Conservation (phyloP, 1,140 invertebrate species). For the Probaryconus sp. region DNA sequence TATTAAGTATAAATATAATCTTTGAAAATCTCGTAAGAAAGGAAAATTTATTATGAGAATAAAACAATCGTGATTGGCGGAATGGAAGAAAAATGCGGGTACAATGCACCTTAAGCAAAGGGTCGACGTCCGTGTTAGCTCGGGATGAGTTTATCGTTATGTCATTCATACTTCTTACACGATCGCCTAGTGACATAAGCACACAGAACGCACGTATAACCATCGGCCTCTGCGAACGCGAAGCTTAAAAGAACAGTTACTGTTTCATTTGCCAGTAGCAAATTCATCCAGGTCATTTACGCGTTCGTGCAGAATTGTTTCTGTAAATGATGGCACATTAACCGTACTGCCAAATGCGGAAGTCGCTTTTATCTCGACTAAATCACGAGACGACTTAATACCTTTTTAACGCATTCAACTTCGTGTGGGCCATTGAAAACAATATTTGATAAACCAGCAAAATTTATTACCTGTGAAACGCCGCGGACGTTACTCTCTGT, state of each 20-base stretch:
- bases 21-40: too few relatives aligned
- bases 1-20: too few relatives aligned
- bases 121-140: slow-evolving; percentile 69
- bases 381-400: background rate
- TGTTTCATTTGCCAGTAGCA: slow-evolving; percentile 38
- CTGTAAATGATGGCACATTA: slow-evolving; percentile 36
- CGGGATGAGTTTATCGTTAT: slow-evolving; percentile 66
- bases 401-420: background rate
- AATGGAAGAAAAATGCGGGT: slow-evolving; percentile 3
- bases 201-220: slow-evolving; percentile 51
- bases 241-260: slow-evolving; percentile 74
- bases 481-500: too few relatives aligned
- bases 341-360: slow-evolving; percentile 35
- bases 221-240: too few relatives aligned
- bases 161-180: slow-evolving; percentile 74
- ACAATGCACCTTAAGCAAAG: slow-evolving; percentile 45
- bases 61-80: background rate
- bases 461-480: too few relatives aligned
- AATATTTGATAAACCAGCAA: slow-evolving; percentile 28
- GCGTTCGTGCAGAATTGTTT: slow-evolving; percentile 53
- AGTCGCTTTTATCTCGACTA: slow-evolving; percentile 31
- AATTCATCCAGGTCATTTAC: slow-evolving; percentile 54
- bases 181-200: slow-evolving; percentile 40
- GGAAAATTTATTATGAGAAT: slow-evolving; percentile 5
- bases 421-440: too few relatives aligned